These are phyloP conservation scores for Morpho achilles DNA, from an alignment of 2,888 invertebrate genomes.

Conservation along the genomic window DNA sequence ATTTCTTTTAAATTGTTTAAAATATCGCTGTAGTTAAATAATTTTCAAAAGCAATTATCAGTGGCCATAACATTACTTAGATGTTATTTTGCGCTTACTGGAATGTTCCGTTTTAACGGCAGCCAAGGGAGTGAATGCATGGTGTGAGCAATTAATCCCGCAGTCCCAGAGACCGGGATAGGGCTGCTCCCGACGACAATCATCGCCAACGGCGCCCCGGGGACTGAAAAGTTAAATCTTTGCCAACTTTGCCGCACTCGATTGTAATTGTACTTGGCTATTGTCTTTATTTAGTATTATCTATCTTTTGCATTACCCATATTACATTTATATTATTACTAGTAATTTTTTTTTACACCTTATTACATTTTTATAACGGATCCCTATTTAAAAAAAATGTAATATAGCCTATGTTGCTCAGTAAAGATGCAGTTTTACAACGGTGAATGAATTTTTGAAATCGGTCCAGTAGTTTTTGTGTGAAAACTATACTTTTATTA, in stretches of 20 bases:
- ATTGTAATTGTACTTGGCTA: conserved; percentile 40
- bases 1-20: background rate
- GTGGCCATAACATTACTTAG: conserved; percentile 64
- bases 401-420: too few species aligned
- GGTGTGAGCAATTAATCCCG: conserved; percentile 68
- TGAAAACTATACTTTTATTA: too few species aligned
- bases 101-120: conserved; percentile 60
- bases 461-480: too few species aligned
- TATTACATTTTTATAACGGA: too few species aligned
- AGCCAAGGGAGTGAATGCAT: conserved; percentile 64
- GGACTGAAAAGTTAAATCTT: conserved; percentile 73
- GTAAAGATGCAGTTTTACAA: too few species aligned
- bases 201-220: conserved; percentile 65
- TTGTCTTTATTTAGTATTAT: conserved; percentile 31
- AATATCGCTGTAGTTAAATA: conserved; percentile 8
- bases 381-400: too few species aligned
- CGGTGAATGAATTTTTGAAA: too few species aligned
- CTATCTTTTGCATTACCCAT: background rate
- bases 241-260: conserved; percentile 51
- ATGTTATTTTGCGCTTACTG: conserved; percentile 67
- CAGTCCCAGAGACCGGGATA: conserved; percentile 31
- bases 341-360: too few species aligned
- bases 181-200: conserved; percentile 66
- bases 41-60: conserved; percentile 48
- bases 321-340: too few species aligned